Percentiles rank a stretch among this genome's conserved stretches.
These are phyloP conservation scores for Hoplostethus mediterraneus DNA, from an alignment of 2,797 vertebrate species.

Conservation along the genomic window DNA sequence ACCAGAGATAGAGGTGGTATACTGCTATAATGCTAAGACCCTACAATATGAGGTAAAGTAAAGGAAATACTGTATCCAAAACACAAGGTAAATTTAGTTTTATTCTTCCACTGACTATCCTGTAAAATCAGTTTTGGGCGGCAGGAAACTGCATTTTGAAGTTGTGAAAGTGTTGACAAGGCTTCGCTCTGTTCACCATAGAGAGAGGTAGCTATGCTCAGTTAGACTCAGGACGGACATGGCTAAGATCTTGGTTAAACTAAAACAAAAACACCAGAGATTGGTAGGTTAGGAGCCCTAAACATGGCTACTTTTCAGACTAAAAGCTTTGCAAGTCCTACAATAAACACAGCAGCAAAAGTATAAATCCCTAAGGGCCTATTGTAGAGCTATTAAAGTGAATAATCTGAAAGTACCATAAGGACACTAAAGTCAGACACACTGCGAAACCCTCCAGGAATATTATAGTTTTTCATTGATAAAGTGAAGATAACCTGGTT, in stretches of 20 bases:
- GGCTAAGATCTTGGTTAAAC: background rate
- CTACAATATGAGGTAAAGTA: background rate
- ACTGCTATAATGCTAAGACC: background rate
- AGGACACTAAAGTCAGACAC: conserved; percentile 24
- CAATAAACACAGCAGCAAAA: conserved; percentile 34
- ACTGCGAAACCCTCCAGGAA: background rate
- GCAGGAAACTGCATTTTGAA: background rate
- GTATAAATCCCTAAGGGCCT: conserved; percentile 26
- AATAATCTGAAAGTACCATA: background rate
- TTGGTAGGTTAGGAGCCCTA: conserved; percentile 18
- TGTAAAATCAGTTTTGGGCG: conserved; percentile 4
- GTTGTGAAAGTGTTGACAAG: too few species aligned
- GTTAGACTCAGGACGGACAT: too few species aligned
- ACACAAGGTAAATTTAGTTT: background rate
- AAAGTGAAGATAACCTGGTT: background rate
- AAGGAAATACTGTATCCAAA: too few species aligned
- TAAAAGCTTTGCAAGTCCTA: conserved; percentile 32
- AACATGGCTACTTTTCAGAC: conserved; percentile 59
- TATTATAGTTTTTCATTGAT: background rate
- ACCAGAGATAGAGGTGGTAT: too few species aligned
- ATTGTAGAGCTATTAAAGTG: conserved; percentile 28
- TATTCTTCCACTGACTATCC: conserved; percentile 2
- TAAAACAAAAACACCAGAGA: background rate
- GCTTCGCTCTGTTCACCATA: too few species aligned
- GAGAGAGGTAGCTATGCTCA: too few species aligned